These are phyloP conservation scores for Drosophila willistoni DNA, from an alignment of 1,140 invertebrate genomes.

Conservation along the genomic window DNA sequence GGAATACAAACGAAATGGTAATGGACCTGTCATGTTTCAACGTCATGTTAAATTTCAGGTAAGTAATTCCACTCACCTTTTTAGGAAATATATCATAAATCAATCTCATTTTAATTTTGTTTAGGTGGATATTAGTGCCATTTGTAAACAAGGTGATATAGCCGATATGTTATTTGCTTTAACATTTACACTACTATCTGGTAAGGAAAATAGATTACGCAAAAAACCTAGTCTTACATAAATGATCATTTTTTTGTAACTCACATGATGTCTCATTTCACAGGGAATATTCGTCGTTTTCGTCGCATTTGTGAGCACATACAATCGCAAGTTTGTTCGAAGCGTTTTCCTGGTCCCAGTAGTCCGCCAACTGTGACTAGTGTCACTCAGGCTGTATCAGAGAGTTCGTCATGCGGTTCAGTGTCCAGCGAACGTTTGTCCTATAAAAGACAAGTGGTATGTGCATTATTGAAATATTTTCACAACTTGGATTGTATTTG, in stretches of 20 bases:
- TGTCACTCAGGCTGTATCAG: constrained; percentile 83
- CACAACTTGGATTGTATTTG: no score
- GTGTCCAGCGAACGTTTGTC: constrained; percentile 90
- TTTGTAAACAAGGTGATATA: constrained; percentile 89
- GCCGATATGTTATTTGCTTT: constrained; percentile 95
- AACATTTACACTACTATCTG: constrained; percentile 97
- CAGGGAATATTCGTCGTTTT: constrained; percentile 96
- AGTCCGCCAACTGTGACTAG: constrained; percentile 88
- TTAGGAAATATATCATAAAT: no score
- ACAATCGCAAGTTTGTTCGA: constrained; percentile 92
- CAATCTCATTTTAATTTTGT: background rate
- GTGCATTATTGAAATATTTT: constrained; percentile 36
- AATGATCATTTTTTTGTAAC: background rate
- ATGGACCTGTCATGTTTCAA: constrained; percentile 97
- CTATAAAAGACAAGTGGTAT: constrained; percentile 78
- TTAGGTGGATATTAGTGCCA: constrained; percentile 88
- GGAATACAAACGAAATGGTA: constrained; percentile 97
- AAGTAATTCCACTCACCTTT: background rate
- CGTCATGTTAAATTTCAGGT: constrained; percentile 98
- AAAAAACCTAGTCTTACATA: background rate
- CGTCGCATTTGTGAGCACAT: constrained; percentile 98
- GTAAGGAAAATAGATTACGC: constrained; percentile 84
- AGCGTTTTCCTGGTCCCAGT: constrained; percentile 83
- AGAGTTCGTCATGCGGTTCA: constrained; percentile 92
- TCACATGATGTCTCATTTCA: background rate